Conservation (phyloP, 2,888 invertebrate species). For the Copidosoma aretas region DNA sequence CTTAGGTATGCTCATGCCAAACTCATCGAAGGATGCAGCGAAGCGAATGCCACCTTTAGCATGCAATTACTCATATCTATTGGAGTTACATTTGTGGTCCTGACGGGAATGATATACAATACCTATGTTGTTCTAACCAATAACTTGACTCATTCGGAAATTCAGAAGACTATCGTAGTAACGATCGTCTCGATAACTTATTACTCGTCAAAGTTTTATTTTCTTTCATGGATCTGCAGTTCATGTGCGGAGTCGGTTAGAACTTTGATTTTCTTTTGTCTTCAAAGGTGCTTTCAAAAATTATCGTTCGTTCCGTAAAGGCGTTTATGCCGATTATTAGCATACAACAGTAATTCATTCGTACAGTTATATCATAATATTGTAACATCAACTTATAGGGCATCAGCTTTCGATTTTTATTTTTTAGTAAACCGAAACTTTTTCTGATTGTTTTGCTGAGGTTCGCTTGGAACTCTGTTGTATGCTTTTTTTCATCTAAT, state of each 20-base stretch:
- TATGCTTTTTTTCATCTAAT: too few relatives aligned
- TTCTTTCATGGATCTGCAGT: conserved; percentile 9
- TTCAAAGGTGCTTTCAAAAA: neutral
- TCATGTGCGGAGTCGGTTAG: conserved; percentile 12
- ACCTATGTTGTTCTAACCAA: neutral
- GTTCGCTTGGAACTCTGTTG: too few relatives aligned
- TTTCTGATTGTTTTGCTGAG: too few relatives aligned
- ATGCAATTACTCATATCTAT: conserved; percentile 22
- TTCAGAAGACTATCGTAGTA: neutral
- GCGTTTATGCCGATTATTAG: too few relatives aligned
- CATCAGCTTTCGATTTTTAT: too few relatives aligned
- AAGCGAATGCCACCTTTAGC: conserved; percentile 8
- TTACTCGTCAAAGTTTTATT: conserved; percentile 8
- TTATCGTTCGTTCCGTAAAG: too few relatives aligned
- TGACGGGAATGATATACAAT: conserved; percentile 23
- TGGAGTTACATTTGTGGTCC: conserved; percentile 2
- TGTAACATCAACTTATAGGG: too few relatives aligned
- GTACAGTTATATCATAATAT: too few relatives aligned
- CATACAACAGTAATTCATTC: too few relatives aligned
- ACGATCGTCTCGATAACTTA: conserved; percentile 11
- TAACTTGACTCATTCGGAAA: neutral
- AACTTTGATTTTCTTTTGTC: neutral
- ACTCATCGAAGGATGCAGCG: conserved; percentile 10
- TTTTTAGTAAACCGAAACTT: too few relatives aligned
- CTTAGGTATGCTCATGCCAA: conserved; percentile 11